Percentiles rank a stretch among this genome's conserved stretches.
phyloP scores from a whole-genome alignment of 2,888 invertebrate genomes.

The Idaea dimidiata region DNA sequence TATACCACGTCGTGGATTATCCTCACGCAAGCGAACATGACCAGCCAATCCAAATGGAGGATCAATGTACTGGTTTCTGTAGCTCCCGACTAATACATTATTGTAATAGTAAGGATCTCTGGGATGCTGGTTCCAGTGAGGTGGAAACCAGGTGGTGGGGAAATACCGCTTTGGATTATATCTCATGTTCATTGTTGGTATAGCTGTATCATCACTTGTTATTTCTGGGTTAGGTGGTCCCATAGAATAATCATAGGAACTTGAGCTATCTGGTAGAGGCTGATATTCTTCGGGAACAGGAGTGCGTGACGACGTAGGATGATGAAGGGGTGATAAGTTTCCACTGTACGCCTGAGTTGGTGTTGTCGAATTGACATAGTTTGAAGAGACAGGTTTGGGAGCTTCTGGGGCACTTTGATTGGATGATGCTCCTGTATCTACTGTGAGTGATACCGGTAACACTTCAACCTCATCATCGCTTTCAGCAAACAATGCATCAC shows the following conservation, averaged over 20 bases:
- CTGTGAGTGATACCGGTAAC: conserved; percentile 43
- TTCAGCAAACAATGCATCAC: conserved; percentile 83
- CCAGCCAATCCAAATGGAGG: conserved; percentile 38
- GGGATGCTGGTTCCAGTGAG: conserved; percentile 18
- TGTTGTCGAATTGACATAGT: conserved; percentile 62
- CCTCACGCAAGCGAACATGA: conserved; percentile 4
- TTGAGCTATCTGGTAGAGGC: conserved; percentile 71
- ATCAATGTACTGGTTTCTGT: conserved; percentile 47
- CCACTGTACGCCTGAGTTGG: conserved; percentile 57
- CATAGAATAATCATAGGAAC: conserved; percentile 58
- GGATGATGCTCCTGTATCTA: conserved; percentile 40
- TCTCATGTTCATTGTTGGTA: conserved; percentile 58
- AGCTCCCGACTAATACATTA: conserved; percentile 53
- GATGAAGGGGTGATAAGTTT: conserved; percentile 50
- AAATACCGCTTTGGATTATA: conserved; percentile 65
- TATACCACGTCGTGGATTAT: neutral
- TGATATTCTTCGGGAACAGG: conserved; percentile 75
- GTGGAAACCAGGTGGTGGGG: conserved; percentile 54
- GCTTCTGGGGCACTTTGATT: conserved; percentile 39
- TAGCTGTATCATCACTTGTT: conserved; percentile 40
- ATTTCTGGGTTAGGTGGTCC: conserved; percentile 46
- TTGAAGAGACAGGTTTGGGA: conserved; percentile 58
- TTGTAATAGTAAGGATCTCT: conserved; percentile 47
- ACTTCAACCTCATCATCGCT: conserved; percentile 83
- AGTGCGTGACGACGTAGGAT: conserved; percentile 60